These are phyloP conservation scores for Chiloscyllium punctatum DNA, from an alignment of 2,797 vertebrate species.

Conservation along the genomic window DNA sequence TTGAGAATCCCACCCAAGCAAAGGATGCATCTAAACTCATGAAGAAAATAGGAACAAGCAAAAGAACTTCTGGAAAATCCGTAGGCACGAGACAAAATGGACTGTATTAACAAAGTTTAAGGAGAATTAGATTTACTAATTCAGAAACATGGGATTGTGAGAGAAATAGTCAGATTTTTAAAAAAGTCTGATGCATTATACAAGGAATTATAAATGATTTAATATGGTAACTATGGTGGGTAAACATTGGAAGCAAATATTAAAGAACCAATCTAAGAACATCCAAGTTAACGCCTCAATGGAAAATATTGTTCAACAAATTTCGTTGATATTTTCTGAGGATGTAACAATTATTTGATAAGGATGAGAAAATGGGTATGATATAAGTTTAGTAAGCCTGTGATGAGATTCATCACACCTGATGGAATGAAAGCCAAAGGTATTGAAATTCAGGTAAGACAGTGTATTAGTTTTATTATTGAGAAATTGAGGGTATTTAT, in stretches of 20 bases:
- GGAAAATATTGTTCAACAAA: neutral
- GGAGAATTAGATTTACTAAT: neutral
- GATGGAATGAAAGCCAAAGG: neutral
- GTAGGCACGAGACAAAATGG: neutral
- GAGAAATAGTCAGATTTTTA: neutral
- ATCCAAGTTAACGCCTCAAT: neutral
- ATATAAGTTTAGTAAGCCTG: neutral
- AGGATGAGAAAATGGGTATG: neutral
- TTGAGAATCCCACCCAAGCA: neutral
- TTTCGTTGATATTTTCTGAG: neutral
- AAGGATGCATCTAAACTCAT: neutral
- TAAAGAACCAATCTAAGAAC: neutral
- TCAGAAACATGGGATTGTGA: neutral
- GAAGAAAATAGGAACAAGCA: neutral
- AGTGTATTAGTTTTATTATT: neutral
- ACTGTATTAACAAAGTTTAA: neutral
- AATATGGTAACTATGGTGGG: neutral
- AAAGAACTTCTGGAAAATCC: neutral
- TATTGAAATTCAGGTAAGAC: neutral
- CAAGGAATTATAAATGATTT: neutral
- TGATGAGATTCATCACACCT: neutral
- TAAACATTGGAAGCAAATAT: neutral
- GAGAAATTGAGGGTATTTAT: neutral
- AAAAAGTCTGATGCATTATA: neutral
- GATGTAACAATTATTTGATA: neutral